Base-by-base conservation (phyloP, 37 sponge, comb jelly and placozoan species). In the Cladorhizidae sp. region DNA sequence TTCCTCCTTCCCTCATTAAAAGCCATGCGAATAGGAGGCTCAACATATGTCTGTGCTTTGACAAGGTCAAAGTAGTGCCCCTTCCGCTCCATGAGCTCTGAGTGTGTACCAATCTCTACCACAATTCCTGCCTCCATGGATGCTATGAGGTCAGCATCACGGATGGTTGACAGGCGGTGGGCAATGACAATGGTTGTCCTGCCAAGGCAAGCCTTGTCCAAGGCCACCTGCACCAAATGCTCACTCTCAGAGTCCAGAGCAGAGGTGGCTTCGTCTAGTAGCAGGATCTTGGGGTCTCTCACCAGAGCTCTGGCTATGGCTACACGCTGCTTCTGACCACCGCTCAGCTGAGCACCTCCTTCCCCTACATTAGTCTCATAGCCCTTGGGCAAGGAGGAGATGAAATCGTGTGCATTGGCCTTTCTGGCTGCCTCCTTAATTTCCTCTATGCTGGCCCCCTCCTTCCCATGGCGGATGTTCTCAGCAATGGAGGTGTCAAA, bases 221-320 rank as follows among this genome's bases (percentile, higher is more conserved):
- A 82, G 22, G 97, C 97, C 7, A 61, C 88, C 76, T 96, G 97
- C 32, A 96, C 97, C 22, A 90, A 37, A 14, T 62, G 36, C 61
- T 96, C 97, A 76, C 97, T 96, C 85, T 93, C 89, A 9, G 75
- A 85, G 84, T 96, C 97, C 77, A 95, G 91, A 55, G 94, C 93
- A 57, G 96, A 95, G 71, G 96, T 95, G 64, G 96, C 96, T 55
- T 95, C 96, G 67, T 95, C 96, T 70, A 95, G 86, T 54, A 95
- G 90, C 31, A 95, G 80, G 61, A 95, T 89, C 70, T 84, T 86
- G 35, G 96, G 96, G 64, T 95, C 70, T n/a, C 82, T 61, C 70
- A 95, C 87, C 6, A 95, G 84, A 52, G 96, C 96, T 57, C 96
- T 80, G 64, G 96, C 96, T 40, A 95, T 95, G 71, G 96, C 96